Conservation (phyloP, 2,888 invertebrate genomes). For the Tubiluchus corallicola region DNA sequence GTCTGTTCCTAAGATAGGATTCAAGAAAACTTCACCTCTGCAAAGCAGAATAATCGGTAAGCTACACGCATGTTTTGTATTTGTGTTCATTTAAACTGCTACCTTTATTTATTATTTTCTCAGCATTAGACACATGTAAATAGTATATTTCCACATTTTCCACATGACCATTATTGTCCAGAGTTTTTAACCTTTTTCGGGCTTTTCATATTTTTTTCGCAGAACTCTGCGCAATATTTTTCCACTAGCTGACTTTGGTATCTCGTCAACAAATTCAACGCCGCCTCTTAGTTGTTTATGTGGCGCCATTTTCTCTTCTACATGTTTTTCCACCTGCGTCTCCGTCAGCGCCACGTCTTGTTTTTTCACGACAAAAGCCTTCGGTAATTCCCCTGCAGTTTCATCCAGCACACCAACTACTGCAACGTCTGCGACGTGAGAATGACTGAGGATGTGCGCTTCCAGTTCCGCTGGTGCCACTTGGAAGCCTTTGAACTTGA, state of each 20-base stretch:
- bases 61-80: too few species aligned
- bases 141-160: too few species aligned
- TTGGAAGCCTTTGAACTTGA: conserved; percentile 73
- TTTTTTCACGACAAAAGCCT: conserved; percentile 48
- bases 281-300: conserved; percentile 57
- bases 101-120: too few species aligned
- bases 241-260: conserved; percentile 54
- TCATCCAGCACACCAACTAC: conserved; percentile 58
- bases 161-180: too few species aligned
- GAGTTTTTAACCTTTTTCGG: too few species aligned
- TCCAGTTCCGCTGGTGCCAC: conserved; percentile 78
- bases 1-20: too few species aligned
- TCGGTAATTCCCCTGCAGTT: conserved; percentile 49
- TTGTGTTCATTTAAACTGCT: too few species aligned
- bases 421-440: conserved; percentile 51
- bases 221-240: conserved; percentile 47
- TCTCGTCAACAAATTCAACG: conserved; percentile 43
- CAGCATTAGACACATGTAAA: too few species aligned
- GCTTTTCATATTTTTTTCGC: too few species aligned
- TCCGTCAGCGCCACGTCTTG: conserved; percentile 31
- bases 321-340: conserved; percentile 40
- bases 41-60: too few species aligned
- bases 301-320: conserved; percentile 48
- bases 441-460: conserved; percentile 48
- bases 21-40: too few species aligned